Conservation (phyloP, 2,888 invertebrate species). For the Heterodera filipjevi region DNA sequence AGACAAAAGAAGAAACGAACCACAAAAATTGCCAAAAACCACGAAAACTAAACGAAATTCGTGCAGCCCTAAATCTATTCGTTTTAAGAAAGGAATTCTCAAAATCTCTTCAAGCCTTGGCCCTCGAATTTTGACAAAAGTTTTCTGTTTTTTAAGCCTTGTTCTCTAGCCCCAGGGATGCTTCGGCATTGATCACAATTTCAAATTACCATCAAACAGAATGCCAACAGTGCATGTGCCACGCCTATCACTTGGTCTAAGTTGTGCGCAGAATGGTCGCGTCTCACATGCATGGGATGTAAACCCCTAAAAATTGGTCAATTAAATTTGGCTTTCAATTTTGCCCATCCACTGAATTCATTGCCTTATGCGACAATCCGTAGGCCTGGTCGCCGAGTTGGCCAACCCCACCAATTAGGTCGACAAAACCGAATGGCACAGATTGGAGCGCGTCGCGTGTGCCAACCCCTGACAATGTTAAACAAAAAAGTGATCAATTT, state of each 20-base stretch:
- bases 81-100: too few species aligned
- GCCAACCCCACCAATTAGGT: slow-evolving; percentile 31
- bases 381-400: slow-evolving; percentile 25
- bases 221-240: slow-evolving; percentile 20
- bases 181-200: too few species aligned
- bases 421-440: slow-evolving; percentile 32
- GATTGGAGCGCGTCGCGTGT: slow-evolving; percentile 15
- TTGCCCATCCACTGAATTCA: not conserved
- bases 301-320: slow-evolving; percentile 22
- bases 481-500: not conserved
- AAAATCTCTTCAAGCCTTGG: too few species aligned
- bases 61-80: too few species aligned
- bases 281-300: slow-evolving; percentile 23
- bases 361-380: slow-evolving; percentile 43
- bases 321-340: not conserved
- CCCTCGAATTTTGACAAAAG: too few species aligned
- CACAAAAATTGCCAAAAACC: too few species aligned
- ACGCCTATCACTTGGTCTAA: not conserved
- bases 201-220: slow-evolving; percentile 12
- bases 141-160: too few species aligned
- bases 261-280: slow-evolving; percentile 25
- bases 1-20: too few species aligned
- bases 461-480: slow-evolving; percentile 16
- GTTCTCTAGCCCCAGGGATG: too few species aligned
- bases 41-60: too few species aligned